Evolutionary conservation across 2,888 invertebrate species (phyloP).

Genomic region (Standfussiana lucernea): DNA sequence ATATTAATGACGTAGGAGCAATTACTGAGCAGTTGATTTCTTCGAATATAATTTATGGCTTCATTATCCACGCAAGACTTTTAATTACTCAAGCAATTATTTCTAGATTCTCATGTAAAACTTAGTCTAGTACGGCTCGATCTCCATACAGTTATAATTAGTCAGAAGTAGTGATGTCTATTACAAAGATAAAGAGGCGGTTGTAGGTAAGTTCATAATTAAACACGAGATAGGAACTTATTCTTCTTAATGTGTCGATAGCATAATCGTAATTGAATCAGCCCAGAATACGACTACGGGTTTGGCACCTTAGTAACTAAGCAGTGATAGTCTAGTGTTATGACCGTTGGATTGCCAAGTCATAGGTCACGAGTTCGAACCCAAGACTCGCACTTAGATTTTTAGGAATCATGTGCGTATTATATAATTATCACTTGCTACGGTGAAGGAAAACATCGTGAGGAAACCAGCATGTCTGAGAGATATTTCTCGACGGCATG

Average conservation of each 20-base stretch:
- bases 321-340: too few species aligned
- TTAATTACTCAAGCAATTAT: constrained; percentile 52
- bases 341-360: too few species aligned
- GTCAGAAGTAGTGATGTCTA: neutral
- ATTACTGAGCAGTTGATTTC: constrained; percentile 38
- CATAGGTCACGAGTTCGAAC: too few species aligned
- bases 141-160: neutral
- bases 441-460: too few species aligned
- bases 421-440: too few species aligned
- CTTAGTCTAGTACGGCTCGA: neutral
- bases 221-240: neutral
- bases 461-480: too few species aligned
- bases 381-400: too few species aligned
- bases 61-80: constrained; percentile 42
- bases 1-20: constrained; percentile 29
- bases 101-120: constrained; percentile 20
- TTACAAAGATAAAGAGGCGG: neutral
- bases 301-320: neutral
- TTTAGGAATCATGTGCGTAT: too few species aligned
- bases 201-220: neutral
- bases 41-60: constrained; percentile 26
- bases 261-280: neutral
- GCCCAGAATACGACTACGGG: neutral
- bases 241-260: neutral
- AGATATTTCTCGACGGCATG: too few species aligned